phyloP scores from a whole-genome alignment of 2,113 vertebrate genomes.

The Forbesichthys papilliferus region DNA sequence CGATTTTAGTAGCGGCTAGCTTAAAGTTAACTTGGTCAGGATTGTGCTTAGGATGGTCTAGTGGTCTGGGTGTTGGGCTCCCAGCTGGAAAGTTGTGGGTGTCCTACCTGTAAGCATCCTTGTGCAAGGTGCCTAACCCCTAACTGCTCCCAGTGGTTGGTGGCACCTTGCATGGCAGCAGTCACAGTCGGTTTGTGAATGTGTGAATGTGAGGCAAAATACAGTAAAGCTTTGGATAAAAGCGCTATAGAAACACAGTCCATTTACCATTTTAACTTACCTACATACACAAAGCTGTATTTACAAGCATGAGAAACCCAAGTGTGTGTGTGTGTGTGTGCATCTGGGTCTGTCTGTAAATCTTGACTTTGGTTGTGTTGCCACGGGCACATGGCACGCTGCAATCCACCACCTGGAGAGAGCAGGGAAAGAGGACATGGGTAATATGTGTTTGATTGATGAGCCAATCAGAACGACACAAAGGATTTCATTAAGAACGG shows the following conservation, averaged over 20 bases:
- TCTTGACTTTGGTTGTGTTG: conserved; percentile 24
- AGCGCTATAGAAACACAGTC: too few relatives aligned
- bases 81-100: too few relatives aligned
- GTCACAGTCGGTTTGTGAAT: too few relatives aligned
- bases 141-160: too few relatives aligned
- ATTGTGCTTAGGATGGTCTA: too few relatives aligned
- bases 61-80: too few relatives aligned
- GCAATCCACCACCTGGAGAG: conserved; percentile 71
- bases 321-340: not conserved
- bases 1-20: conserved; percentile 31
- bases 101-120: too few relatives aligned
- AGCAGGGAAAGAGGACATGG: conserved; percentile 62
- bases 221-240: too few relatives aligned
- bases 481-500: conserved; percentile 80
- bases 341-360: not conserved
- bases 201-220: too few relatives aligned
- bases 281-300: not conserved
- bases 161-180: too few relatives aligned
- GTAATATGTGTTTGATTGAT: conserved; percentile 78
- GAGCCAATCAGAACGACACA: conserved; percentile 78
- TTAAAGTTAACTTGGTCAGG: conserved; percentile 15
- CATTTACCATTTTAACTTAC: too few relatives aligned
- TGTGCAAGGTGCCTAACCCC: too few relatives aligned
- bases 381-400: conserved; percentile 35
- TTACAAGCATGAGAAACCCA: not conserved